Conservation (phyloP, 2,113 vertebrate genomes). For the Gobiocypris rarus region DNA sequence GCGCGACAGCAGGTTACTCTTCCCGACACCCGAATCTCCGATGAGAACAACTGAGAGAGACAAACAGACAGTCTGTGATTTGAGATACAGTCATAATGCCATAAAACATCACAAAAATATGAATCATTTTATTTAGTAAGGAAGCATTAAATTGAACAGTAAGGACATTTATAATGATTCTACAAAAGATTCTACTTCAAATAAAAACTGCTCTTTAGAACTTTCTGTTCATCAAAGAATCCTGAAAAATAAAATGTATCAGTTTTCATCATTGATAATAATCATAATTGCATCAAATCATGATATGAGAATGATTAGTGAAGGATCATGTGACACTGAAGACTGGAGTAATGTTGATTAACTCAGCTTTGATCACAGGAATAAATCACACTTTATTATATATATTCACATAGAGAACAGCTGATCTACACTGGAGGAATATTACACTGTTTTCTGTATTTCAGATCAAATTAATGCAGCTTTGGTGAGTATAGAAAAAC, state of each 20-base stretch:
- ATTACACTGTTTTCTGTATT: too few species aligned
- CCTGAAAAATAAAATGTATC: background rate
- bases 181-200: background rate
- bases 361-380: too few species aligned
- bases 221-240: too few species aligned
- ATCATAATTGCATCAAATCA: too few species aligned
- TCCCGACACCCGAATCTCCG: constrained; percentile 80
- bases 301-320: background rate
- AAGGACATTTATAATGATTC: background rate
- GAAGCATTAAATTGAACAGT: background rate
- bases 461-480: too few species aligned
- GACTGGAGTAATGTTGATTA: background rate
- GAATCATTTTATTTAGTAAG: background rate
- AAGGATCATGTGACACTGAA: background rate
- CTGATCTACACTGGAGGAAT: too few species aligned
- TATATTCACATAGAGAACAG: too few species aligned
- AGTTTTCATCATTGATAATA: background rate
- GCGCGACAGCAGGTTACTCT: constrained; percentile 83
- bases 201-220: background rate
- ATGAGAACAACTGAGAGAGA: constrained; percentile 83
- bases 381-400: too few species aligned
- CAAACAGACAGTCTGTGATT: too few species aligned
- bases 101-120: too few species aligned
- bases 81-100: too few species aligned
- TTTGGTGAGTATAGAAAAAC: too few species aligned